phyloP scores from a whole-genome alignment of 2,888 invertebrate species.

The Drosophila prostipennis region DNA sequence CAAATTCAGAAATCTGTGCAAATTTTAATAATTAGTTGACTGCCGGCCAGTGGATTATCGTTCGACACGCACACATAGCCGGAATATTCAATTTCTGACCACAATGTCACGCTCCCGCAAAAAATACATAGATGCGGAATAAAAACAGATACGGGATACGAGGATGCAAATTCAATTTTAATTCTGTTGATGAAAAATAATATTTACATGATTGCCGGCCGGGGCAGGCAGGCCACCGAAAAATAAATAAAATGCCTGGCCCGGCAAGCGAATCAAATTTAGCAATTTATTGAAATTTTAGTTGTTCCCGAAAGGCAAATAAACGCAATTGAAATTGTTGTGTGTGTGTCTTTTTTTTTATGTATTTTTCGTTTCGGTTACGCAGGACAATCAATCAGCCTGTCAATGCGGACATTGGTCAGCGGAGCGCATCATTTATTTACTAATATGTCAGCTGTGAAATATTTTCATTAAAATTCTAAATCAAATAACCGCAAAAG shows the following conservation, averaged over 20 bases:
- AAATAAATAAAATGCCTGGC: constrained; percentile 34
- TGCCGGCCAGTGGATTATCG: constrained; percentile 32
- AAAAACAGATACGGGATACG: constrained; percentile 8
- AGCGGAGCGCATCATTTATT: constrained; percentile 52
- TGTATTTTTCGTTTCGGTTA: constrained; percentile 17
- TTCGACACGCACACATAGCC: constrained; percentile 22
- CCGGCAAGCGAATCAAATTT: constrained; percentile 39
- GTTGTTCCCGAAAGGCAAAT: constrained; percentile 34
- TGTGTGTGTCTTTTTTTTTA: not conserved
- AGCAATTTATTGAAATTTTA: constrained; percentile 49
- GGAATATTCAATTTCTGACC: constrained; percentile 50
- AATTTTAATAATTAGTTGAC: constrained; percentile 68
- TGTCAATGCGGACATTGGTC: constrained; percentile 41
- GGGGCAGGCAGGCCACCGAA: constrained; percentile 4
- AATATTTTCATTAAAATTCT: constrained; percentile 51
- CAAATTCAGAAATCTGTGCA: constrained; percentile 50
- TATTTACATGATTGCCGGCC: constrained; percentile 39
- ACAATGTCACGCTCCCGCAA: constrained; percentile 41
- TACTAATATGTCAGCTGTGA: constrained; percentile 63
- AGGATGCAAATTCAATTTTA: constrained; percentile 54
- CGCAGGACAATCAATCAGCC: constrained; percentile 64
- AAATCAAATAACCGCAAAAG: constrained; percentile 49
- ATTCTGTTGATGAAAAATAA: constrained; percentile 53
- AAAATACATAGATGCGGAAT: constrained; percentile 2
- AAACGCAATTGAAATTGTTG: constrained; percentile 34